These are phyloP conservation scores for Sebastiscus albofasciatus DNA, from an alignment of 2,797 vertebrate species.

Conservation along the genomic window DNA sequence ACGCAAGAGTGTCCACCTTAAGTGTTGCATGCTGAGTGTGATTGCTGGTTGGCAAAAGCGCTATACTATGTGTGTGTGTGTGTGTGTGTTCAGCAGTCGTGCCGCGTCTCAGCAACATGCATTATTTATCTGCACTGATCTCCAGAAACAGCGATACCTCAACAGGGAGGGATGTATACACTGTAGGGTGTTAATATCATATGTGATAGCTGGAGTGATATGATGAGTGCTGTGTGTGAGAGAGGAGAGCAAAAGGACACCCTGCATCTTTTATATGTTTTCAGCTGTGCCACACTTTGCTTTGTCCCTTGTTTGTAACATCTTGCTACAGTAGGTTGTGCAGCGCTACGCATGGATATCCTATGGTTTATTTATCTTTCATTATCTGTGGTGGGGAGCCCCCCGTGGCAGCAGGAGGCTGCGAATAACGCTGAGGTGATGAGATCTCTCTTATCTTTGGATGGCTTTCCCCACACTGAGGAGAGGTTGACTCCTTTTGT, in stretches of 20 bases:
- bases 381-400: conserved; percentile 18
- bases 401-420: conserved; percentile 17
- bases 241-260: background rate
- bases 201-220: background rate
- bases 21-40: conserved; percentile 16
- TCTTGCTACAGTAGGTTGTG: conserved; percentile 9
- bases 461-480: conserved; percentile 27
- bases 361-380: conserved; percentile 42
- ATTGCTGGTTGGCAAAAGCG: conserved; percentile 3
- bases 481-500: conserved; percentile 60
- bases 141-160: conserved; percentile 62
- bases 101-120: conserved; percentile 52
- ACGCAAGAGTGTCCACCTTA: background rate
- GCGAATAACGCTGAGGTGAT: conserved; percentile 31
- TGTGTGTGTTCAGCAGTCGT: conserved; percentile 57
- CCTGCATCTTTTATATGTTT: conserved; percentile 22
- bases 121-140: conserved; percentile 73
- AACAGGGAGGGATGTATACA: background rate
- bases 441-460: conserved; percentile 44
- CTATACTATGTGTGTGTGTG: conserved; percentile 32
- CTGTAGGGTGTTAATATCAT: conserved; percentile 7
- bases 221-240: background rate
- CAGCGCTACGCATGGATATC: conserved; percentile 7
- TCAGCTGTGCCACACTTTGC: conserved; percentile 16
- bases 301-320: conserved; percentile 28